These are phyloP conservation scores for Sterna hirundo DNA, from an alignment of 2,113 vertebrate genomes.

Conservation along the genomic window DNA sequence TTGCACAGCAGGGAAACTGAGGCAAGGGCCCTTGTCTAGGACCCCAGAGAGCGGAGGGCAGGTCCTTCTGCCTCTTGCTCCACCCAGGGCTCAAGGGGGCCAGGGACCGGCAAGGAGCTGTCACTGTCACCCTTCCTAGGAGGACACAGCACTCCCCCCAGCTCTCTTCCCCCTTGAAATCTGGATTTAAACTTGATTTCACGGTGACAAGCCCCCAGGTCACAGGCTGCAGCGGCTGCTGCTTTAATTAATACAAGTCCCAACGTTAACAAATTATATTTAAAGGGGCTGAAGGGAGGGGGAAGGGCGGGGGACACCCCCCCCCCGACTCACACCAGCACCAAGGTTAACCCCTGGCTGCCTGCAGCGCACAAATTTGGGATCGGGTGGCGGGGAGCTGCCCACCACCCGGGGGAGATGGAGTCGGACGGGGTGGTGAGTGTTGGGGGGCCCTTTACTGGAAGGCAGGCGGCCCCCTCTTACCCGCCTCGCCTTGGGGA, in stretches of 20 bases:
- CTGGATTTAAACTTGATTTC: conserved; percentile 73
- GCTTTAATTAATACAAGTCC: conserved; percentile 72
- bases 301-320: conserved; percentile 22
- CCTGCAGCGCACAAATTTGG: neutral
- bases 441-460: neutral
- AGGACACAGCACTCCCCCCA: neutral
- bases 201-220: conserved; percentile 69
- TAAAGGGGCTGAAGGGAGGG: conserved; percentile 35
- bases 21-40: neutral
- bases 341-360: conserved; percentile 51
- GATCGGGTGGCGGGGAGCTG: neutral
- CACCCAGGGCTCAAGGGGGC: neutral
- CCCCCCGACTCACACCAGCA: neutral
- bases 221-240: conserved; percentile 68
- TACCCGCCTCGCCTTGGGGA: neutral
- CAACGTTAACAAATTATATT: conserved; percentile 67
- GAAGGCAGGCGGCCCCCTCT: neutral
- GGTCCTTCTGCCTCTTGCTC: neutral
- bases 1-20: neutral
- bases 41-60: neutral
- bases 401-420: neutral
- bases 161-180: conserved; percentile 56
- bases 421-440: neutral
- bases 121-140: conserved; percentile 36
- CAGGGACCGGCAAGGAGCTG: neutral